Base-by-base conservation (phyloP, 2,113 vertebrate species). In the Sialia sialis region DNA sequence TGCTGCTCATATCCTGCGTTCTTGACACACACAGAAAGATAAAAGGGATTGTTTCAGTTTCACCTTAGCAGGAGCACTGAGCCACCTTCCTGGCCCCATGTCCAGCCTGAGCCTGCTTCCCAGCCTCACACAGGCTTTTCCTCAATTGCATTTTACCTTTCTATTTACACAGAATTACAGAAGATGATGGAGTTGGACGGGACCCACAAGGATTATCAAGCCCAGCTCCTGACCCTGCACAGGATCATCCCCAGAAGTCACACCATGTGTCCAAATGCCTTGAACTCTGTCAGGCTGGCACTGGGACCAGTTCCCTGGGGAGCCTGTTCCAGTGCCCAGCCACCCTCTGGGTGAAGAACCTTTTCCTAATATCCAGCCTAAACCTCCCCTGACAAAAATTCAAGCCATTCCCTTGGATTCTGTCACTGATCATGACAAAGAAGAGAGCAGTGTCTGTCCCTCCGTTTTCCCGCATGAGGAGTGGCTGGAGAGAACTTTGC, bases 11-110 rank as follows among this genome's bases (percentile, higher is more conserved):
- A 69, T 29, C 55, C 78, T 49, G 46, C 0, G 0, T n/a, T 55
- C 82, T 25, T 63, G 59, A 63, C 39, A 21, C 26, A 56, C 56
- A 72, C 8, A 56, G 54, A 21, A 58, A 66, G 67, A 83, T 25
- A 48, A 85, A 84, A 89, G 34, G 26, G 22, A 58, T 73, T 46
- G 41, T 69, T 62, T 82, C 13, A 12, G 10, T 41, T 77, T 59
- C 0, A 0, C 20, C 0, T 0, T 23, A 51, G 56, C 62, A 48
- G 69, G 77, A 80, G 30, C 11, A 1, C 11, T 9, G 43, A 84
- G n/a, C 13, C 62, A 21, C 44, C 16, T 63, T 86, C 30, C 62
- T 7, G 1, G 63, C 29, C 30, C 44, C 2, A 0, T 54, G 55
- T 56, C 48, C 1, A 4, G 17, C 51, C 81, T 19, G 8, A 81